phyloP scores from a whole-genome alignment of 2,113 vertebrate species.

The Eurystomus gularis region DNA sequence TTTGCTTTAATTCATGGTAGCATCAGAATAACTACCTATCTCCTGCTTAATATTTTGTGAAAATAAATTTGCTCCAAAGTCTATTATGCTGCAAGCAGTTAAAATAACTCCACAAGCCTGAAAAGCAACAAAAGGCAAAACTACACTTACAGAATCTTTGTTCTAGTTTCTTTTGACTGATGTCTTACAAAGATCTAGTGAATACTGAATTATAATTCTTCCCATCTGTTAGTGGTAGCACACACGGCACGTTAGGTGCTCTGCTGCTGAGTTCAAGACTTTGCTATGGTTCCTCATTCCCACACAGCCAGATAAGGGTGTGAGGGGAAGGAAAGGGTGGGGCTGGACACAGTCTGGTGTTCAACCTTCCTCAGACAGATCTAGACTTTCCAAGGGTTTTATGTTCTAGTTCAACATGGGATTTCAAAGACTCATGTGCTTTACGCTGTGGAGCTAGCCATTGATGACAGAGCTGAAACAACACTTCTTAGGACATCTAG shows the following conservation, averaged over 20 bases:
- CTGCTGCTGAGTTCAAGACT: not conserved
- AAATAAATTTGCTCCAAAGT: not conserved
- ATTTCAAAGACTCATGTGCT: not conserved
- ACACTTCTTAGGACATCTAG: not conserved
- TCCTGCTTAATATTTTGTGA: not conserved
- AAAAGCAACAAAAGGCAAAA: not conserved
- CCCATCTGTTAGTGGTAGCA: not conserved
- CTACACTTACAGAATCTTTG: not conserved
- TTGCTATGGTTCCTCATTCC: not conserved
- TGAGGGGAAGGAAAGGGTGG: not conserved
- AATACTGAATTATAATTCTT: not conserved
- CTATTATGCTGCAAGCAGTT: not conserved
- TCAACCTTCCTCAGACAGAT: not conserved
- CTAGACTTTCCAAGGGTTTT: not conserved
- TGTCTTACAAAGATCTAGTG: not conserved
- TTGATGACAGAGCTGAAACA: not conserved
- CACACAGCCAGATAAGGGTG: not conserved
- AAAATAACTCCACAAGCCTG: not conserved
- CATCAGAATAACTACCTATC: not conserved
- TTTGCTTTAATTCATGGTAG: not conserved
- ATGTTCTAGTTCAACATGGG: not conserved
- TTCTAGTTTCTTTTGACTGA: not conserved
- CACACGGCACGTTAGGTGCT: not conserved
- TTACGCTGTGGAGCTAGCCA: not conserved
- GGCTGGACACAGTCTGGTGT: not conserved